Percentiles rank a stretch among this genome's conserved stretches.
Conservation (phyloP, 2,888 invertebrate genomes). For the Watsonalla cultraria region DNA sequence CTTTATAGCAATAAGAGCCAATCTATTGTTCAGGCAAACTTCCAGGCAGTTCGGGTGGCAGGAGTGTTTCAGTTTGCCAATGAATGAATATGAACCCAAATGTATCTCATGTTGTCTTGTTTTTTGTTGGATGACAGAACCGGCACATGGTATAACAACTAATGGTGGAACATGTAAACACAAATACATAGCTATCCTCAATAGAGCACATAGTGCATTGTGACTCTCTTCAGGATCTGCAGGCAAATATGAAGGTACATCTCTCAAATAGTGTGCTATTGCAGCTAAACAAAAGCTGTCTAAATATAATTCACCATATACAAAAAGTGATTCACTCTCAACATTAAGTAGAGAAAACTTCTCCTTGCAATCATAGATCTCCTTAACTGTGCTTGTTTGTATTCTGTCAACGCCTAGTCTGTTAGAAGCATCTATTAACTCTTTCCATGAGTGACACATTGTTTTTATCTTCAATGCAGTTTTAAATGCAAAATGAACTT, state of each 20-base stretch:
- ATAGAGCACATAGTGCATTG: slow-evolving; percentile 17
- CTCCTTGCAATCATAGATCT: slow-evolving; percentile 5
- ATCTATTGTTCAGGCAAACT: slow-evolving; percentile 17
- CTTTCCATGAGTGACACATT: slow-evolving; percentile 16
- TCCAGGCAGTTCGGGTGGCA: slow-evolving; percentile 25
- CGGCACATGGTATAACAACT: slow-evolving; percentile 3
- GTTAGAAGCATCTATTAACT: slow-evolving; percentile 17
- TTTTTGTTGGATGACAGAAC: slow-evolving; percentile 5
- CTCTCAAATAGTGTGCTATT: slow-evolving; percentile 15
- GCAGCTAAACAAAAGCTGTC: slow-evolving; percentile 16
- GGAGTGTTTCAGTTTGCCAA: slow-evolving; percentile 24
- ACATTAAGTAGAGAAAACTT: slow-evolving; percentile 17
- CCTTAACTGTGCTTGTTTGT: slow-evolving; percentile 11
- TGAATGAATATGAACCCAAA: slow-evolving; percentile 21
- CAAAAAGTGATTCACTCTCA: slow-evolving; percentile 16
- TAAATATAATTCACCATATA: slow-evolving; percentile 22
- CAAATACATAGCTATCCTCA: slow-evolving; percentile 21
- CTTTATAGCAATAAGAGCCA: slow-evolving; percentile 23
- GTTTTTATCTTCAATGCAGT: slow-evolving; percentile 21
- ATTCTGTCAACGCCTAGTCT: slow-evolving; percentile 14
- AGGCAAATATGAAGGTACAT: slow-evolving; percentile 17
- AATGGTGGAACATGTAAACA: slow-evolving; percentile 8
- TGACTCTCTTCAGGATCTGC: slow-evolving; percentile 6
- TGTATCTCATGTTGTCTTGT: background rate
- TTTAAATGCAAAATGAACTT: slow-evolving; percentile 13